Conservation (phyloP, 2,113 vertebrate species). For the Bambusicola thoracicus region DNA sequence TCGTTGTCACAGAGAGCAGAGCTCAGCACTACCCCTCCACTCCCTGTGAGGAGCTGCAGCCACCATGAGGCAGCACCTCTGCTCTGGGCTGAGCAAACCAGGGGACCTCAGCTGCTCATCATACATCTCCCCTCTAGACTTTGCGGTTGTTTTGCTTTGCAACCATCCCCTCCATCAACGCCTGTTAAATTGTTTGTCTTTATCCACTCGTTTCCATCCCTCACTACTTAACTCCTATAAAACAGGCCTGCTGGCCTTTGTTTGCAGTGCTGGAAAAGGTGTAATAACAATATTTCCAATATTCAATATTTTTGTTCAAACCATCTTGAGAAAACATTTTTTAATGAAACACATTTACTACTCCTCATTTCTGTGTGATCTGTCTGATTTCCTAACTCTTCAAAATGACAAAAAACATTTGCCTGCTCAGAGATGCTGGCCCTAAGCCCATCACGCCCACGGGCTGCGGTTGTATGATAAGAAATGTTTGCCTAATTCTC, state of each 20-base stretch:
- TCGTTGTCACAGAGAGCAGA: background rate
- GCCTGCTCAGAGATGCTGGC: constrained; percentile 50
- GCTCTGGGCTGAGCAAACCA: background rate
- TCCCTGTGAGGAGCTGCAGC: background rate
- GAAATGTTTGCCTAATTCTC: constrained; percentile 53
- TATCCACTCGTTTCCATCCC: background rate
- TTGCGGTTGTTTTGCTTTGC: background rate
- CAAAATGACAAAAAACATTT: constrained; percentile 51
- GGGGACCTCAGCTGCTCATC: background rate
- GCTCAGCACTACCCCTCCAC: background rate
- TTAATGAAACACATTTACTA: constrained; percentile 53
- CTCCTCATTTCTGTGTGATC: constrained; percentile 22
- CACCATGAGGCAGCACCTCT: background rate
- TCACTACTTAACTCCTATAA: background rate
- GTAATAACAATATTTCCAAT: background rate
- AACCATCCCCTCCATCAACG: background rate
- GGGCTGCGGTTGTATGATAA: constrained; percentile 40
- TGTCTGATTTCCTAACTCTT: constrained; percentile 40
- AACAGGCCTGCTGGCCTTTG: background rate
- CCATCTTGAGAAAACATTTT: constrained; percentile 35
- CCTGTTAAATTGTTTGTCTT: background rate
- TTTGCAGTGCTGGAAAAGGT: background rate
- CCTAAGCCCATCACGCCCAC: constrained; percentile 55
- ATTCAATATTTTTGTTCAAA: constrained; percentile 43
- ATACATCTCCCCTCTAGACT: background rate